phyloP scores from a whole-genome alignment of 2,888 invertebrate species.

The Hartigia nigra region DNA sequence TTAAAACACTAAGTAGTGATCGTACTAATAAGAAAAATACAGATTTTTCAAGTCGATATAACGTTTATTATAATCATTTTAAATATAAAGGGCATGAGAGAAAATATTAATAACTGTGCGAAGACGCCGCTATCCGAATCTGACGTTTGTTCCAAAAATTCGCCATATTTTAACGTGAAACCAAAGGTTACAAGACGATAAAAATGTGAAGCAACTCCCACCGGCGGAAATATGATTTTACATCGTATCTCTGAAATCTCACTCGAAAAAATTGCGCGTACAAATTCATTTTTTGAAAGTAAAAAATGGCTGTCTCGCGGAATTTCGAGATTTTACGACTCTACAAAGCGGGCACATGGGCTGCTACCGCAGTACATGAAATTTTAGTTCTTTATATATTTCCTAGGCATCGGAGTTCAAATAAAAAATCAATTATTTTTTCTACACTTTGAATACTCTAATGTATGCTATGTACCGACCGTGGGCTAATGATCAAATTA shows the following conservation, averaged over 20 bases:
- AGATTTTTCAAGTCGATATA: not conserved
- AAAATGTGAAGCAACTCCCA: not conserved
- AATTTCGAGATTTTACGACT: conserved; percentile 13
- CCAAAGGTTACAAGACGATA: conserved; percentile 16
- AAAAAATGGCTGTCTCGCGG: not conserved
- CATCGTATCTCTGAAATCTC: conserved; percentile 15
- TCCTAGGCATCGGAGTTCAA: not conserved
- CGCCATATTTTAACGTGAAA: conserved; percentile 16
- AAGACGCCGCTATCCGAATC: conserved; percentile 6
- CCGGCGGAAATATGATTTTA: conserved; percentile 9
- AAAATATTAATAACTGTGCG: not conserved
- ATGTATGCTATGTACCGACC: not conserved
- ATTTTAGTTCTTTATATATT: not conserved
- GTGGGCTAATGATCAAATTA: not conserved
- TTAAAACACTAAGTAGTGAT: not conserved
- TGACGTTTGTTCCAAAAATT: conserved; percentile 20
- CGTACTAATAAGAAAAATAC: not conserved
- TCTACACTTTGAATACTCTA: not conserved
- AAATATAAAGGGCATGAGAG: not conserved
- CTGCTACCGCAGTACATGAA: not conserved
- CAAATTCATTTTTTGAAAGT: conserved; percentile 1
- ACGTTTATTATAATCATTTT: not conserved
- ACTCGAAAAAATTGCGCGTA: conserved; percentile 19
- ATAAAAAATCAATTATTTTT: not conserved
- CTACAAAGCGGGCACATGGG: conserved; percentile 45